These are phyloP conservation scores for Morpho deidamia DNA, from an alignment of 2,888 invertebrate species.

Conservation along the genomic window DNA sequence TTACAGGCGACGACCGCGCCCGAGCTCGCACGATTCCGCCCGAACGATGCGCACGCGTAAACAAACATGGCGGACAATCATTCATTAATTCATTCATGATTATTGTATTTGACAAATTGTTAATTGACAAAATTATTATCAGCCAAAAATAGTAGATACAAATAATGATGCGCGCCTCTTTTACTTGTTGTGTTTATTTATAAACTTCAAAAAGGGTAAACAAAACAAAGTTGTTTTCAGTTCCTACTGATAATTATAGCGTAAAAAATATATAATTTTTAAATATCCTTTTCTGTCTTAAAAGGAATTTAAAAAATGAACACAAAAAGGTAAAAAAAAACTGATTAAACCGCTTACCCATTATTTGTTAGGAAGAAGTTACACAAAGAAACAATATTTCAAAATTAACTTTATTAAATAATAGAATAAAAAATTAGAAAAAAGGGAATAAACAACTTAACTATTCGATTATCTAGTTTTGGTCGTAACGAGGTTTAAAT, in stretches of 20 bases:
- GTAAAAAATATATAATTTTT: too few species aligned
- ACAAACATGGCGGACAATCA: conserved; percentile 76
- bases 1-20: conserved; percentile 50
- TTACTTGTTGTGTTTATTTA: not conserved
- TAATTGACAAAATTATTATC: conserved; percentile 45
- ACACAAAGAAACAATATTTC: too few species aligned
- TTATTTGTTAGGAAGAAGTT: too few species aligned
- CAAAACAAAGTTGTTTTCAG: not conserved
- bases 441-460: too few species aligned
- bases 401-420: too few species aligned
- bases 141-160: conserved; percentile 21
- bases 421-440: too few species aligned
- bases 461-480: too few species aligned
- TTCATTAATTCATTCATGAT: conserved; percentile 76
- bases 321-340: too few species aligned
- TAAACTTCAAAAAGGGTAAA: not conserved
- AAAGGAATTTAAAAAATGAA: too few species aligned
- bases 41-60: conserved; percentile 67
- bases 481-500: too few species aligned
- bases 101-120: conserved; percentile 65
- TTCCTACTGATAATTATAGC: not conserved
- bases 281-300: too few species aligned
- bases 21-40: conserved; percentile 54
- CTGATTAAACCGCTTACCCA: too few species aligned
- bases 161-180: conserved; percentile 18